Evolutionary conservation across 2,888 invertebrate genomes (phyloP).

Genomic region (Seladonia tumulorum): DNA sequence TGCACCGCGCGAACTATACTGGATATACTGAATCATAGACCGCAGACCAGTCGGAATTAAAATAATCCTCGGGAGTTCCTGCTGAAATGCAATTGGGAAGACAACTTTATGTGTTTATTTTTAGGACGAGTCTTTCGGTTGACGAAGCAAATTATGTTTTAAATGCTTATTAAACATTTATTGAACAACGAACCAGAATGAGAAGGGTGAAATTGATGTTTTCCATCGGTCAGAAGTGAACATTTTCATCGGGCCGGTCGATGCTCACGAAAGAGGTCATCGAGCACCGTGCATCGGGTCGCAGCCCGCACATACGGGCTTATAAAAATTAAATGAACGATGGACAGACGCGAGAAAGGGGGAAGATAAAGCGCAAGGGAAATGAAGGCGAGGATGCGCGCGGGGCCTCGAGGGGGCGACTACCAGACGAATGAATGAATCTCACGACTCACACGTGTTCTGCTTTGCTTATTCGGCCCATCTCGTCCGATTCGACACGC

Average conservation of each 20-base stretch:
- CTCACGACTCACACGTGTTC: conserved; percentile 72
- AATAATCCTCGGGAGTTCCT: neutral
- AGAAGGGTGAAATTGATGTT: neutral
- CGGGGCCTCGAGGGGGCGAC: conserved; percentile 20
- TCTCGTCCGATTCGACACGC: conserved; percentile 65
- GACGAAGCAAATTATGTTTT: too few species aligned
- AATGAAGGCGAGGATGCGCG: conserved; percentile 48
- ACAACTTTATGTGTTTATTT: too few species aligned
- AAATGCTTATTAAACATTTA: too few species aligned
- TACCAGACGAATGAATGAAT: conserved; percentile 73
- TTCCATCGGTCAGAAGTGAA: neutral
- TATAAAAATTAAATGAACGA: conserved; percentile 63
- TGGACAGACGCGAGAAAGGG: conserved; percentile 56
- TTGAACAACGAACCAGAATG: neutral
- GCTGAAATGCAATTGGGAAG: too few species aligned
- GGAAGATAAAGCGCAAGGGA: conserved; percentile 61
- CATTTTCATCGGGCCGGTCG: neutral
- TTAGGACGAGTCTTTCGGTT: too few species aligned
- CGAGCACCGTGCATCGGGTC: neutral
- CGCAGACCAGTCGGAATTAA: neutral
- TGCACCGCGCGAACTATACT: neutral
- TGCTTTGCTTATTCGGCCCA: conserved; percentile 68
- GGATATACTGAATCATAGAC: neutral
- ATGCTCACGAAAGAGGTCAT: conserved; percentile 5
- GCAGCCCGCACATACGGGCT: conserved; percentile 47